Evolutionary conservation across 2,113 vertebrate species (phyloP).

Genomic region (rat (Rattus norvegicus)): GRCr8 NC_086021.1:174382501-174383000

Average conservation of each 20-base stretch:
- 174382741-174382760: background rate
- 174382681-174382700: background rate
- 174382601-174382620: background rate
- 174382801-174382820: fast-evolving
- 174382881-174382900: background rate
- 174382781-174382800: background rate
- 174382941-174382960: background rate
- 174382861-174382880: too few relatives aligned
- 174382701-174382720: background rate
- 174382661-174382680: background rate
- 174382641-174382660: background rate
- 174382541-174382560: background rate
- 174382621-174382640: background rate
- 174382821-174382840: background rate
- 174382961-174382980: background rate
- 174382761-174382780: background rate
- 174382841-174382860: background rate
- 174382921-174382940: background rate
- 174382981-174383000: background rate
- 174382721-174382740: background rate
- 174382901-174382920: background rate
- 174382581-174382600: background rate
- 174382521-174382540: background rate
- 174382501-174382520: background rate
- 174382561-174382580: fast-evolving